A percentile compares a stretch with the other conserved stretches of the same genome.
Evolutionary conservation across 2,797 vertebrate species (phyloP).

Genomic region (Lithobates sylvaticus): DNA sequence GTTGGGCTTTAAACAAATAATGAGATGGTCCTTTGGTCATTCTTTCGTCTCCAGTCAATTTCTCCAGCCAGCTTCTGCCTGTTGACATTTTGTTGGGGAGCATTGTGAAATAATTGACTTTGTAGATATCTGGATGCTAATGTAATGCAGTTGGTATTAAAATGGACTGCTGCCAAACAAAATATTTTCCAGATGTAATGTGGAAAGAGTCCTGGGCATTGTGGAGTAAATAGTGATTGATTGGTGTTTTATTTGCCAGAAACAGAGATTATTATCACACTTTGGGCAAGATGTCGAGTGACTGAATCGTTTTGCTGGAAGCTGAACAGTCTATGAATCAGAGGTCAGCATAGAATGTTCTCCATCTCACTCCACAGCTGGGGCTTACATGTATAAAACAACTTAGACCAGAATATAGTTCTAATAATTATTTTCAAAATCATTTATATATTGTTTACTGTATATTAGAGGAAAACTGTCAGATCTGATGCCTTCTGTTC

Average conservation of each 20-base stretch:
- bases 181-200: conserved; percentile 44
- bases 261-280: conserved; percentile 46
- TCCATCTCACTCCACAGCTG: neutral
- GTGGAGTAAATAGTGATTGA: conserved; percentile 37
- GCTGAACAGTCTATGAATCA: neutral
- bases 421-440: no score
- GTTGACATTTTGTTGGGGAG: neutral
- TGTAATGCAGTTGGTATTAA: neutral
- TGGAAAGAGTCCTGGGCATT: conserved; percentile 26
- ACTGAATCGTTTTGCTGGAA: conserved; percentile 27
- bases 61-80: neutral
- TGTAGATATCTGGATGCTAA: conserved; percentile 14
- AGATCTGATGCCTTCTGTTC: no score
- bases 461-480: no score
- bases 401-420: no score
- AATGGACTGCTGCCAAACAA: conserved; percentile 34
- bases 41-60: neutral
- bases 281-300: conserved; percentile 29
- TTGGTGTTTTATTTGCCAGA: conserved; percentile 26
- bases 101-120: neutral
- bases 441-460: no score
- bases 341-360: conserved; percentile 3
- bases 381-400: neutral
- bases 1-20: no score
- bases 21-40: neutral